phyloP scores from a whole-genome alignment of 2,888 invertebrate species.

The Paralinhomoeus sp. region DNA sequence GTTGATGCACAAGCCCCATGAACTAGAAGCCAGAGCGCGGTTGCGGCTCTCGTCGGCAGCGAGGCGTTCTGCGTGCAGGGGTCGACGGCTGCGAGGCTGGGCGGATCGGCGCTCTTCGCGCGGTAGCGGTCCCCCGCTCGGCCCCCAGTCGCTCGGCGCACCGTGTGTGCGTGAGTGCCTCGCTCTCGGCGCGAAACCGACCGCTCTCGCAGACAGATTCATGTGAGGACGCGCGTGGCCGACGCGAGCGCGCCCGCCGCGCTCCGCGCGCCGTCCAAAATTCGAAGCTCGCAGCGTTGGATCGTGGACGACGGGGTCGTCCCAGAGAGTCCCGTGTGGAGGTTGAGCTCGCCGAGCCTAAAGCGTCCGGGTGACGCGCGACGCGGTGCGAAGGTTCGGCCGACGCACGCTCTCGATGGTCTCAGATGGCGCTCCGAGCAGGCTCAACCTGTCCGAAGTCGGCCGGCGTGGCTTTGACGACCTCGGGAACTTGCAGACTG shows the following conservation, averaged over 20 bases:
- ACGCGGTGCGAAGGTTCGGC: too few species aligned
- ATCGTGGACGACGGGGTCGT: too few species aligned
- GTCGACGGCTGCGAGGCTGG: constrained; percentile 67
- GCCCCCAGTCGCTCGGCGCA: constrained; percentile 47
- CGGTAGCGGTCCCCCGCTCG: constrained; percentile 54
- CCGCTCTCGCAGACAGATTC: constrained; percentile 49
- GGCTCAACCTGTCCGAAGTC: constrained; percentile 41
- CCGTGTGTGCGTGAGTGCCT: not conserved
- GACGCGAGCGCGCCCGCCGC: not conserved
- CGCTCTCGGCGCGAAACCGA: constrained; percentile 10
- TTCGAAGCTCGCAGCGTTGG: too few species aligned
- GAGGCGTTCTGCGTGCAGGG: constrained; percentile 61
- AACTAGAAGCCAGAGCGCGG: constrained; percentile 39
- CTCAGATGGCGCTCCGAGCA: constrained; percentile 72
- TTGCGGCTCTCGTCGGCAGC: not conserved
- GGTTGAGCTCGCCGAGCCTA: too few species aligned
- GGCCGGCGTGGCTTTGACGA: not conserved
- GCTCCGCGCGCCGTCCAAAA: not conserved
- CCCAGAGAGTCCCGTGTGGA: too few species aligned
- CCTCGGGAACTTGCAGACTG: not conserved
- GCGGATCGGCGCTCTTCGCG: constrained; percentile 48
- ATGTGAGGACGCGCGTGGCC: constrained; percentile 37
- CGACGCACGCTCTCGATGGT: constrained; percentile 84
- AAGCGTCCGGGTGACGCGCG: too few species aligned
- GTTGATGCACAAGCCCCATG: constrained; percentile 64